Conservation (phyloP, 2,888 invertebrate genomes). For the Hirudinaria manillensis region DNA sequence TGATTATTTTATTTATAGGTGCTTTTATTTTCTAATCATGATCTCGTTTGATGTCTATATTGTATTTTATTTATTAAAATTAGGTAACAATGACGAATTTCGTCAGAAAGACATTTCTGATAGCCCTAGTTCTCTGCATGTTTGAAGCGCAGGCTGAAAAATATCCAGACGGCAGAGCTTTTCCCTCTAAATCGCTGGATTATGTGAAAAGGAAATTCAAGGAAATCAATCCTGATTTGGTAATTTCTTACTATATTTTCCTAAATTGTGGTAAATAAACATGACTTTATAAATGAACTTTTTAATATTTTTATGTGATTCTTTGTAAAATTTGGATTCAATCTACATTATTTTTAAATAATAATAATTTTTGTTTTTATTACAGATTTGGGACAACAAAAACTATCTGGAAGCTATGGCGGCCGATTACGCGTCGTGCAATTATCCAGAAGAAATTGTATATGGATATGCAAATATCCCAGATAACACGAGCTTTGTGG, state of each 20-base stretch:
- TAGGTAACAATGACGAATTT: no score
- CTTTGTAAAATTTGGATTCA: background rate
- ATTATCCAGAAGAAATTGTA: background rate
- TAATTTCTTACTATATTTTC: background rate
- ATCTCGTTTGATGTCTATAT: no score
- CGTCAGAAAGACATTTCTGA: no score
- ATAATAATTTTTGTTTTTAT: no score
- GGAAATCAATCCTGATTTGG: constrained; percentile 8
- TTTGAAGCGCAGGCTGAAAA: background rate
- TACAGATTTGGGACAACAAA: constrained; percentile 3
- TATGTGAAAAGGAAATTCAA: constrained; percentile 6
- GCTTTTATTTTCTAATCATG: no score
- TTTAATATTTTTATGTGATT: background rate
- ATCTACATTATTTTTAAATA: no score
- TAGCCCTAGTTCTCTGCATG: no score
- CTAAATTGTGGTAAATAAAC: background rate
- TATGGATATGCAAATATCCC: constrained; percentile 1
- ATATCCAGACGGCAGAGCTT: background rate
- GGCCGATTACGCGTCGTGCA: constrained; percentile 3
- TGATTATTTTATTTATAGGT: no score
- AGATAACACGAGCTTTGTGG: constrained; percentile 12
- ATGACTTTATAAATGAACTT: background rate
- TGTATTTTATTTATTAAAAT: no score
- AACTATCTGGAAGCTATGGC: constrained; percentile 6
- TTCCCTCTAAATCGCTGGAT: background rate